phyloP scores from a whole-genome alignment of 2,113 vertebrate genomes.

The human (Homo sapiens) region GRCh38 chr1:172526501-172527000 shows the following conservation, averaged over 20 bases:
- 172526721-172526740: constrained; percentile 5
- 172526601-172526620: not conserved
- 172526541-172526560: not conserved
- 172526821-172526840: not conserved
- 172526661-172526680: not conserved
- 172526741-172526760: not conserved
- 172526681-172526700: not conserved
- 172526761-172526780: not conserved
- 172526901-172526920: not conserved
- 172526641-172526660: not conserved
- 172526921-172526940: not conserved
- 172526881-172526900: not conserved
- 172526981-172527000: not conserved
- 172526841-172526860: constrained; percentile 1
- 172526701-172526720: not conserved
- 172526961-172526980: not conserved
- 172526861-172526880: not conserved
- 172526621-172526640: not conserved
- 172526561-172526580: not conserved
- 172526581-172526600: not conserved
- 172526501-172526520: not conserved
- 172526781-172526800: not conserved
- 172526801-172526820: not conserved
- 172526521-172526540: not conserved
- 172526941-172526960: not conserved